phyloP scores from a whole-genome alignment of 2,113 vertebrate genomes.

The Parus major region DNA sequence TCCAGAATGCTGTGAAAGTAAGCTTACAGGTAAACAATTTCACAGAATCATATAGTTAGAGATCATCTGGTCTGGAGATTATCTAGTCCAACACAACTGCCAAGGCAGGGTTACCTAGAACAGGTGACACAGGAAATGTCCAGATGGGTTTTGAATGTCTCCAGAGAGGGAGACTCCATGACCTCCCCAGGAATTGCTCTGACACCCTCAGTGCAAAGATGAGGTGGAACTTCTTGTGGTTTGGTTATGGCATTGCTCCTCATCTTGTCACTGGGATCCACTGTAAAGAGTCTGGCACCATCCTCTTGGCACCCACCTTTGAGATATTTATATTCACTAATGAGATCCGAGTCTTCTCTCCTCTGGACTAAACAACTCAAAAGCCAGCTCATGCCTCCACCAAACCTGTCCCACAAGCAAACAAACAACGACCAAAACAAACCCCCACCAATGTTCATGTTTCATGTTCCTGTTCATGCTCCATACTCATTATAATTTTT shows the following conservation, averaged over 20 bases:
- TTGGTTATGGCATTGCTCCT: neutral
- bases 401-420: neutral
- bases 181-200: neutral
- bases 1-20: neutral
- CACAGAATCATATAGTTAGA: neutral
- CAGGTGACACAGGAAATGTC: neutral
- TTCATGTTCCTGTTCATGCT: neutral
- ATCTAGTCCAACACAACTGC: neutral
- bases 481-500: neutral
- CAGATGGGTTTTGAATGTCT: neutral
- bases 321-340: neutral
- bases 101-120: neutral
- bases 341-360: neutral
- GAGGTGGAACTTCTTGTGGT: neutral
- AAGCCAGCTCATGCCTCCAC: neutral
- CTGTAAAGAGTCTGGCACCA: neutral
- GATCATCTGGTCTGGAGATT: neutral
- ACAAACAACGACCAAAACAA: rapidly evolving
- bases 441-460: no score
- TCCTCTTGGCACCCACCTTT: neutral
- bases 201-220: neutral
- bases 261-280: neutral
- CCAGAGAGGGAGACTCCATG: neutral
- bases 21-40: neutral
- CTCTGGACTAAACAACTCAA: neutral